These are phyloP conservation scores for Pitta sordida DNA, from an alignment of 2,113 vertebrate genomes.

Conservation along the genomic window DNA sequence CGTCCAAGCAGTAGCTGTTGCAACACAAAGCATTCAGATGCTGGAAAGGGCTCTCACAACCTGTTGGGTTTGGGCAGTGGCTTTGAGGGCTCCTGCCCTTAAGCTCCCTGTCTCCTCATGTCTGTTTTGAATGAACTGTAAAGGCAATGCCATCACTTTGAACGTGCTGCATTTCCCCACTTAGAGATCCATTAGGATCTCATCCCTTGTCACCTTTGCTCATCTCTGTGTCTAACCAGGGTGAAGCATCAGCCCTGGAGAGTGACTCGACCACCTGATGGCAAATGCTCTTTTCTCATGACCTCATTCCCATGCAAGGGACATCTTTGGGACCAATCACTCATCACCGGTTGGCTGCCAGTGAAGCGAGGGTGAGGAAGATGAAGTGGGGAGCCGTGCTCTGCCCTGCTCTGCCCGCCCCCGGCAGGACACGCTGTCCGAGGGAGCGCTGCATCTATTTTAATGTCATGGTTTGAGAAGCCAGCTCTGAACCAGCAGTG, in stretches of 20 bases:
- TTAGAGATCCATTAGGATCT: background rate
- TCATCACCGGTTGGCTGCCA: background rate
- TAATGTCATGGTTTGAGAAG: background rate
- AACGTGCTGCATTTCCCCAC: background rate
- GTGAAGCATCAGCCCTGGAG: background rate
- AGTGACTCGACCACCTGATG: rapidly evolving
- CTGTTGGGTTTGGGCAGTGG: background rate
- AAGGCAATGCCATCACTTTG: background rate
- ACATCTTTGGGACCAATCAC: background rate
- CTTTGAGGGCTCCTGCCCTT: background rate
- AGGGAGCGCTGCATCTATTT: background rate
- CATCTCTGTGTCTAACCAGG: background rate
- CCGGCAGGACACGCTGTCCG: background rate
- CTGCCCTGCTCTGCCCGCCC: background rate
- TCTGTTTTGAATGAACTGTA: background rate
- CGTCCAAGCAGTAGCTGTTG: background rate
- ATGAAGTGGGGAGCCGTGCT: background rate
- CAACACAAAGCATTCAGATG: background rate
- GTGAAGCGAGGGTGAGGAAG: background rate
- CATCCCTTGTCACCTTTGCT: background rate
- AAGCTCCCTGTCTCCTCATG: background rate
- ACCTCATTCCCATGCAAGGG: background rate
- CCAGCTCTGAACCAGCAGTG: background rate
- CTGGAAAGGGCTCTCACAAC: background rate
- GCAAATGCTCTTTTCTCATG: background rate